These are phyloP conservation scores for Tympanoctomys barrerae DNA, from an alignment of 2,797 vertebrate species.

Conservation along the genomic window DNA sequence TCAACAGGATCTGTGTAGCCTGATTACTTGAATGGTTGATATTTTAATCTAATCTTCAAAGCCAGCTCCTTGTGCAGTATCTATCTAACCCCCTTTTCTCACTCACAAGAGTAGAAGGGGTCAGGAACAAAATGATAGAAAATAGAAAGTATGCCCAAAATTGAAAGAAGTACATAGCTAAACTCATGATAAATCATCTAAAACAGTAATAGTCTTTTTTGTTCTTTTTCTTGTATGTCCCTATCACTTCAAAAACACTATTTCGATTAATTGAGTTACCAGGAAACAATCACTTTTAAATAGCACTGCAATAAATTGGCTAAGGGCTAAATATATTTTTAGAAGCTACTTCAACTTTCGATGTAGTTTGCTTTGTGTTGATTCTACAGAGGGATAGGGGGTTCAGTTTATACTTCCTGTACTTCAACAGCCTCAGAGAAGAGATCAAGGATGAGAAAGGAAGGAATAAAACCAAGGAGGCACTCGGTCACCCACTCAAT, in stretches of 20 bases:
- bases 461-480: slow-evolving; percentile 9
- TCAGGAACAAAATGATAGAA: neutral
- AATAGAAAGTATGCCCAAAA: neutral
- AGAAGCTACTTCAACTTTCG: slow-evolving; percentile 27
- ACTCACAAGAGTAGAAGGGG: neutral
- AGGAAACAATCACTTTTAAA: slow-evolving; percentile 46
- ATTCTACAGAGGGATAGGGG: neutral
- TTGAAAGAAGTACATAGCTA: neutral
- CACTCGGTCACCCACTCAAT: neutral
- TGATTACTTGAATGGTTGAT: neutral
- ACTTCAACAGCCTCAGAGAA: slow-evolving; percentile 14
- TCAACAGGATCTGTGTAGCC: neutral
- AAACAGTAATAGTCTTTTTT: neutral
- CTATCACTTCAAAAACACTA: slow-evolving; percentile 35
- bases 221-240: neutral
- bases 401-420: neutral
- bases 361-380: slow-evolving; percentile 1
- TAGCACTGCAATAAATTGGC: slow-evolving; percentile 48
- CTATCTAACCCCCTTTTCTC: neutral
- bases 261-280: slow-evolving; percentile 38
- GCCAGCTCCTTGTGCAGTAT: neutral
- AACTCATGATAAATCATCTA: neutral
- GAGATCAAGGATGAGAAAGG: neutral
- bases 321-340: neutral
- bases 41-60: neutral